Evolutionary conservation across 2,113 vertebrate genomes (phyloP).

Genomic region (Ammodytes dubius): DNA sequence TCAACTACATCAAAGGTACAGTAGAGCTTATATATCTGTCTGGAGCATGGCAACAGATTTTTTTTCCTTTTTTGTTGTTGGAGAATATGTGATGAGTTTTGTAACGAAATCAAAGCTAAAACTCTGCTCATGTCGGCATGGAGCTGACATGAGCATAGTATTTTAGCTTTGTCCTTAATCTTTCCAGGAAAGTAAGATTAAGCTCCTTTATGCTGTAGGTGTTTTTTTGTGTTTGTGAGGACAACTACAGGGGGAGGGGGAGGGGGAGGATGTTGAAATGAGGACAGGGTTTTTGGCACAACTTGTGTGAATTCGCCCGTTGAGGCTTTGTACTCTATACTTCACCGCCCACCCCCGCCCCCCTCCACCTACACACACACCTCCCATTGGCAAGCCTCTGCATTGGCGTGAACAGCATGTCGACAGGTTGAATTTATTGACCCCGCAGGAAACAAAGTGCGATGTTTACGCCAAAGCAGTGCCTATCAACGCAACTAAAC

Average conservation of each 20-base stretch:
- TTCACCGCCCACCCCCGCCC: slow-evolving; percentile 18
- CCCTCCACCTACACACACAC: slow-evolving; percentile 13
- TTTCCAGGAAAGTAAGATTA: neutral
- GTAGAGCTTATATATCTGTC: slow-evolving; percentile 24
- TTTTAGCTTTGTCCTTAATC: slow-evolving; percentile 10
- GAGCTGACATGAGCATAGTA: neutral
- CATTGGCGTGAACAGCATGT: slow-evolving; percentile 55
- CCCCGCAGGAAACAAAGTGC: slow-evolving; percentile 54
- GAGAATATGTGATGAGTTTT: neutral
- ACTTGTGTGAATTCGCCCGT: slow-evolving; percentile 51
- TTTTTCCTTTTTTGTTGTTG: neutral
- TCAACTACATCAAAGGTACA: slow-evolving; percentile 68
- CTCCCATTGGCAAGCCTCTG: slow-evolving; percentile 31
- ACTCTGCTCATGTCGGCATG: neutral
- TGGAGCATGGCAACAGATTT: neutral
- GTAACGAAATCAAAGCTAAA: neutral
- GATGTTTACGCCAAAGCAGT: slow-evolving; percentile 11
- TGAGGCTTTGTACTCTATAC: slow-evolving; percentile 54
- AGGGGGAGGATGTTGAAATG: slow-evolving; percentile 45
- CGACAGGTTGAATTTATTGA: slow-evolving; percentile 73
- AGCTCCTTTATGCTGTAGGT: neutral
- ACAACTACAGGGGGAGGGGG: neutral
- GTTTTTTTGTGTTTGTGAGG: slow-evolving; percentile 27
- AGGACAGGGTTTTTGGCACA: slow-evolving; percentile 49
- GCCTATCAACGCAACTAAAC: neutral